Conservation (phyloP, 2,113 vertebrate species). For the Labeo rohita region DNA sequence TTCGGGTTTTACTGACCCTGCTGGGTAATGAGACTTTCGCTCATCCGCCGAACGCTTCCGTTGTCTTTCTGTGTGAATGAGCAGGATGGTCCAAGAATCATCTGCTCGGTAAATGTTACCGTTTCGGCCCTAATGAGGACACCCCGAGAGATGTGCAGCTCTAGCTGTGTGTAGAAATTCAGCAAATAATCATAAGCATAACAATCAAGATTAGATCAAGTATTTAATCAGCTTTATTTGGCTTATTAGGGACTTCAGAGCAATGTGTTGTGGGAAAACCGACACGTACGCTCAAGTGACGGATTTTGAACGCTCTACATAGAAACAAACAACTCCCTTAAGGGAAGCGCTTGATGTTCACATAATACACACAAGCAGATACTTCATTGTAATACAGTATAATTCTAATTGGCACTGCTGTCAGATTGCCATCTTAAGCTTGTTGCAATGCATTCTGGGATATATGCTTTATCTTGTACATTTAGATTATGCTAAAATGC, state of each 20-base stretch:
- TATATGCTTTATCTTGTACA: neutral
- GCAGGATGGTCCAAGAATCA: constrained; percentile 1
- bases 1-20: constrained; percentile 17
- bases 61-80: neutral
- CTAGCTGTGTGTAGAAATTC: neutral
- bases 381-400: neutral
- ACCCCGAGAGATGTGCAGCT: neutral
- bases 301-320: neutral
- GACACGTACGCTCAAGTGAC: neutral
- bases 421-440: neutral
- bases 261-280: neutral
- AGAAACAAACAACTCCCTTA: neutral
- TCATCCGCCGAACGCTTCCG: neutral
- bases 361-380: neutral
- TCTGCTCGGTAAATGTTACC: neutral
- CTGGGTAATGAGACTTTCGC: constrained; percentile 24
- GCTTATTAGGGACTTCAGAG: neutral
- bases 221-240: neutral
- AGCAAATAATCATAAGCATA: neutral
- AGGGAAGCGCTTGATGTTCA: neutral
- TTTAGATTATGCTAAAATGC: neutral
- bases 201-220: neutral
- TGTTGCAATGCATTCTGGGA: neutral
- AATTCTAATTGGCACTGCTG: neutral
- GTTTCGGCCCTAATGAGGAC: constrained; percentile 1